These are phyloP conservation scores for Herpetotheres cachinnans DNA, from an alignment of 2,113 vertebrate species.

Conservation along the genomic window DNA sequence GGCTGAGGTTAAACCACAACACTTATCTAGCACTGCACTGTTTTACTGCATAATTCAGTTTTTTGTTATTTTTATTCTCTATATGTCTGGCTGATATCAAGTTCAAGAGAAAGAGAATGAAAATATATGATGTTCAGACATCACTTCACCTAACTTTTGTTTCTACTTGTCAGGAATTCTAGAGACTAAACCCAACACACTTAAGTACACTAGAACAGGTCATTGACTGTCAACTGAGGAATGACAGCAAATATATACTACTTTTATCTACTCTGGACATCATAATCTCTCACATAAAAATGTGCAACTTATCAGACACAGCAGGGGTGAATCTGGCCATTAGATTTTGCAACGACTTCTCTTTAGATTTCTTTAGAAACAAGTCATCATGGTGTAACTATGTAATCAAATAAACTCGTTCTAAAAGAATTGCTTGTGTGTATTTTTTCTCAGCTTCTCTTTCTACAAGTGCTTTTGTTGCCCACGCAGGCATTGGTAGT, in stretches of 20 bases:
- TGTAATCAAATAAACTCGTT: neutral
- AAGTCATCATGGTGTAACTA: neutral
- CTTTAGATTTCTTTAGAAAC: neutral
- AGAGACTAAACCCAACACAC: neutral
- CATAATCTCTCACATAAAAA: neutral
- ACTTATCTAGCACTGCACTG: neutral
- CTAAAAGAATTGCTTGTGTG: neutral
- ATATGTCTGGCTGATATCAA: neutral
- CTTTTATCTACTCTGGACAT: neutral
- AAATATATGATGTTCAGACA: neutral
- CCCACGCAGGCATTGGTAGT: neutral
- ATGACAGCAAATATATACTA: neutral
- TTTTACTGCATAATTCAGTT: neutral
- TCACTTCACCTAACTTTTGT: neutral
- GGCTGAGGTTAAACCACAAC: too few species aligned
- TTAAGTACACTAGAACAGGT: neutral
- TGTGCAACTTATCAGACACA: neutral
- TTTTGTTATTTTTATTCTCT: neutral
- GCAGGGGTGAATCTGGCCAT: neutral
- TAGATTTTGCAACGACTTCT: neutral
- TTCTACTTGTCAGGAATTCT: neutral
- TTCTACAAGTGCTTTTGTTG: neutral
- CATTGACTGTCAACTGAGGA: neutral
- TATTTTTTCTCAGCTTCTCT: neutral
- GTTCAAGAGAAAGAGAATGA: neutral